phyloP scores from a whole-genome alignment of 2,888 invertebrate species.

The Volucella bombylans region DNA sequence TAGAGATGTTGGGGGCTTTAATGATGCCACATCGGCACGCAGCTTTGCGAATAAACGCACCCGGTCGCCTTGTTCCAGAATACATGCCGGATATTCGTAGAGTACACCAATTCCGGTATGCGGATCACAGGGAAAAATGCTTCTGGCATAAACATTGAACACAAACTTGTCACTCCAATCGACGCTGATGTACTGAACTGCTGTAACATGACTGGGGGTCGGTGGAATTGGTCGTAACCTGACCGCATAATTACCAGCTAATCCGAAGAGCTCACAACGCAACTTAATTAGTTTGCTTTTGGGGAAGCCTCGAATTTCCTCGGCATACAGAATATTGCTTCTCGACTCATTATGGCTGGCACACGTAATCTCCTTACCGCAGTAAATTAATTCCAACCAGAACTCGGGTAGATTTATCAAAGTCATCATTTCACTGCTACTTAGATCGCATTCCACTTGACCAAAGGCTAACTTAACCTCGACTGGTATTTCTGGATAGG shows the following conservation, averaged over 20 bases:
- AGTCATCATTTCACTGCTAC: constrained; percentile 79
- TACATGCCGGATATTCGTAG: constrained; percentile 93
- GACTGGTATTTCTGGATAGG: constrained; percentile 90
- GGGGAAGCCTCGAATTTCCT: constrained; percentile 89
- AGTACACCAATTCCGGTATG: constrained; percentile 89
- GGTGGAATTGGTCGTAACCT: constrained; percentile 87
- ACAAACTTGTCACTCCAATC: constrained; percentile 94
- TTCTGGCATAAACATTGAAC: constrained; percentile 91
- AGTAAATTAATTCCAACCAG: constrained; percentile 91
- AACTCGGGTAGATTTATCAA: constrained; percentile 85
- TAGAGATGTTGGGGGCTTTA: constrained; percentile 86
- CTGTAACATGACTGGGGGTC: constrained; percentile 85
- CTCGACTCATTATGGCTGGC: constrained; percentile 84
- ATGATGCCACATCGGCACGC: constrained; percentile 87
- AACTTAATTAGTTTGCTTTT: constrained; percentile 87
- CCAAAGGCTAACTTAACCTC: constrained; percentile 90
- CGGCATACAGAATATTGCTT: constrained; percentile 88
- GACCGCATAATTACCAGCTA: constrained; percentile 91
- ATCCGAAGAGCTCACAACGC: constrained; percentile 90
- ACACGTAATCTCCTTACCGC: constrained; percentile 89
- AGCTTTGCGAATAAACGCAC: constrained; percentile 91
- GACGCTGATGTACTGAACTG: constrained; percentile 83
- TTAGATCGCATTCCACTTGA: constrained; percentile 86
- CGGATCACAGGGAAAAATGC: constrained; percentile 92
- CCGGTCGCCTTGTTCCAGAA: constrained; percentile 88